A percentile compares a stretch with the other conserved stretches of the same genome.
Conservation (phyloP, 2,888 invertebrate species). For the Molorchus minor region DNA sequence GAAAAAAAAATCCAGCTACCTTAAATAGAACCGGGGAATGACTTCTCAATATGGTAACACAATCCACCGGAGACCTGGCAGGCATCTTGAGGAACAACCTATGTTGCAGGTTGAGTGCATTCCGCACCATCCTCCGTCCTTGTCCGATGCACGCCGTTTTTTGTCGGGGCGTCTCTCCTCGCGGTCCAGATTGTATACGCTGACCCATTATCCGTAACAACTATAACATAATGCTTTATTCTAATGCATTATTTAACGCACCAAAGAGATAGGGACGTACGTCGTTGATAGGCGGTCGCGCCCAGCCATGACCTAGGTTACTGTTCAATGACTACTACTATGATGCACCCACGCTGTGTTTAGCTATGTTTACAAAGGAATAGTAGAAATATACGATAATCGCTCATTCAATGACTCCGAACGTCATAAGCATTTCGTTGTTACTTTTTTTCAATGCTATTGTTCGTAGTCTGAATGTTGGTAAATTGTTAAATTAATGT, state of each 20-base stretch:
- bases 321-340: conserved; percentile 57
- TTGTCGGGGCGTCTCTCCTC: background rate
- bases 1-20: conserved; percentile 33
- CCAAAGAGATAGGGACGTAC: conserved; percentile 10
- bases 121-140: conserved; percentile 25
- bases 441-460: no score
- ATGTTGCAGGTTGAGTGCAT: conserved; percentile 48
- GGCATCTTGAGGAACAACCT: conserved; percentile 33
- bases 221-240: conserved; percentile 23
- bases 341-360: conserved; percentile 50
- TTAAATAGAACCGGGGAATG: conserved; percentile 34
- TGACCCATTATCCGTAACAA: conserved; percentile 42
- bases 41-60: conserved; percentile 40
- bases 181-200: conserved; percentile 35
- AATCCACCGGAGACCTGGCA: conserved; percentile 30
- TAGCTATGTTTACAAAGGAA: conserved; percentile 34
- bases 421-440: no score
- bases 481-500: no score
- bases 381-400: conserved; percentile 33
- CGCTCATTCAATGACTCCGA: conserved; percentile 14
- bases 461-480: no score
- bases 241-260: conserved; percentile 15
- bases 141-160: background rate
- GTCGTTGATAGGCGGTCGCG: conserved; percentile 32
- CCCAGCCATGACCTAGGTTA: conserved; percentile 55